Percentiles rank a stretch among this genome's conserved stretches.
These are phyloP conservation scores for Torymus tubicola DNA, from an alignment of 2,888 invertebrate genomes.

Conservation along the genomic window DNA sequence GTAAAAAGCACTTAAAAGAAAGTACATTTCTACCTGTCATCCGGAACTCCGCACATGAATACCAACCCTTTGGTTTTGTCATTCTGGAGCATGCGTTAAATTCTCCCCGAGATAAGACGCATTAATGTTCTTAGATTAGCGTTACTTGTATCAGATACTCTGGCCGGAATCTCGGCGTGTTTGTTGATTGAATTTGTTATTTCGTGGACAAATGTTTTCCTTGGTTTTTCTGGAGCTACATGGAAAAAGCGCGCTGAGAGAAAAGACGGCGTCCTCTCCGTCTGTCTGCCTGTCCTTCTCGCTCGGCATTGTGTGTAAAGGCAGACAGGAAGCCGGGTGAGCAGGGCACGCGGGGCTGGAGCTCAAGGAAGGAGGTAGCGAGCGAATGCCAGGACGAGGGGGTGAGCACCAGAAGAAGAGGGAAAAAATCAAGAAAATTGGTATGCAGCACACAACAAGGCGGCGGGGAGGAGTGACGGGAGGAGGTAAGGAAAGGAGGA, in stretches of 20 bases:
- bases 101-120: no score
- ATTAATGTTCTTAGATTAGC: no score
- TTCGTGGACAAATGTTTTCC: neutral
- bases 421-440: conserved; percentile 80
- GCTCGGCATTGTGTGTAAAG: conserved; percentile 2
- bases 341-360: neutral
- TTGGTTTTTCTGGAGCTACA: conserved; percentile 18
- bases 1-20: conserved; percentile 47
- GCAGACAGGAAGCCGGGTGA: conserved; percentile 35
- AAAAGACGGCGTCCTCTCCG: no score
- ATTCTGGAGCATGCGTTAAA: neutral
- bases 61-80: neutral
- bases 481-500: conserved; percentile 65
- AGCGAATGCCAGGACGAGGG: conserved; percentile 50
- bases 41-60: neutral
- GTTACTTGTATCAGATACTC: no score
- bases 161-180: no score
- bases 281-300: neutral
- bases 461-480: conserved; percentile 66
- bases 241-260: no score
- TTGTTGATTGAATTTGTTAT: conserved; percentile 14
- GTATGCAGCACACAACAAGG: conserved; percentile 81
- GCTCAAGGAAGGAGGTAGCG: conserved; percentile 7
- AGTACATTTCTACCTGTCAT: conserved; percentile 20
- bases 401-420: conserved; percentile 65